Conservation (phyloP, 2,888 invertebrate species). For the Chaetogeoica ovagalla region DNA sequence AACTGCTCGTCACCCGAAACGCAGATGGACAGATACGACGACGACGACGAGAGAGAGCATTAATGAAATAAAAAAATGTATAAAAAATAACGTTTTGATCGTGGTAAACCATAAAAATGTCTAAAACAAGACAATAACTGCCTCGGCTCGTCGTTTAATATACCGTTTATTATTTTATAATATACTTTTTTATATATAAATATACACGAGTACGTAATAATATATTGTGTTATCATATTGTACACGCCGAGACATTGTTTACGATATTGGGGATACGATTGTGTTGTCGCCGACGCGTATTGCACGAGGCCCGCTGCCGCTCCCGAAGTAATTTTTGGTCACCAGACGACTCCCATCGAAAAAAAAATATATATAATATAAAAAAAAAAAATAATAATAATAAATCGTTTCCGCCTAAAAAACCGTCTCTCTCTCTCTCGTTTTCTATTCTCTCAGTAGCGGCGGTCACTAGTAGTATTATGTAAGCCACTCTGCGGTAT, state of each 20-base stretch:
- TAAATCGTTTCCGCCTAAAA: constrained; percentile 46
- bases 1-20: constrained; percentile 10
- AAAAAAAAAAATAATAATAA: background rate
- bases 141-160: constrained; percentile 11
- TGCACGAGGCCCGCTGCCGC: constrained; percentile 14
- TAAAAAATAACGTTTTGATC: background rate
- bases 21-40: no score
- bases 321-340: constrained; percentile 46
- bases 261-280: constrained; percentile 30
- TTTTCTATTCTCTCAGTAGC: background rate
- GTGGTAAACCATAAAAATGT: constrained; percentile 43
- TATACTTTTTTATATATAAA: background rate
- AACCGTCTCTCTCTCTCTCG: background rate
- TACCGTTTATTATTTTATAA: constrained; percentile 35
- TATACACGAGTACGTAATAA: no score
- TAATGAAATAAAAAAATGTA: constrained; percentile 14
- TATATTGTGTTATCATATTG: constrained; percentile 41
- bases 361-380: background rate
- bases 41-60: background rate
- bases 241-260: constrained; percentile 36
- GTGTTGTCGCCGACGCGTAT: constrained; percentile 7
- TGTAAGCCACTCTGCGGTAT: constrained; percentile 29
- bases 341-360: background rate
- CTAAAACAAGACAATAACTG: constrained; percentile 46
- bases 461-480: constrained; percentile 1